Evolutionary conservation across 2,888 invertebrate genomes (phyloP), one percentile per base, ranked within the genome.

Genomic region (Drosophila quinaria): DNA sequence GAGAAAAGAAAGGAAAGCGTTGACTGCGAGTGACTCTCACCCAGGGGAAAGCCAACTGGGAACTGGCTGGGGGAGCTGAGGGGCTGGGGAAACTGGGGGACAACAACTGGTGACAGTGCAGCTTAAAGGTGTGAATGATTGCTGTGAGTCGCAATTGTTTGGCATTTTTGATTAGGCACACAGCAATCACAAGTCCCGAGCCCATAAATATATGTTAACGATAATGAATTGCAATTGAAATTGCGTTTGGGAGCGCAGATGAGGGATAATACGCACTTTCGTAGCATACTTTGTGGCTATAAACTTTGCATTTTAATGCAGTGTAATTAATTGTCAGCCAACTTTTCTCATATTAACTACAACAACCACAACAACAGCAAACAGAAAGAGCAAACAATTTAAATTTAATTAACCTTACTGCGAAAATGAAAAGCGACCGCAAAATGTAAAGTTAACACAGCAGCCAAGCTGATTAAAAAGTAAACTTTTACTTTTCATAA

Each of bases 191-290:
- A 47, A 29, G 41, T 63, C 46, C 69, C 4, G 46, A 70, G 70
- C 49, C 68, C 74, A 87, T 83, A 79, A 83, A 83, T 85, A 83
- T 79, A 87, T 83, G 80, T 76, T 85, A 79, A 87, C 87, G 71
- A 70, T 62, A 81, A 87, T 85, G 87, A 84, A 87, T 87, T 87
- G 79, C 82, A 87, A 81, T 87, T 73, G 74, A 64, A 84, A 83
- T 76, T 85, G 80, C 66, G 68, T 54, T 49, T 54, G 63, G 66
- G 55, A 55, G 22, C 41, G 4, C 25, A 29, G 35, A 22, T n/a
- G 15, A 62, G 42, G 63, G 46, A 69, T 66, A 41, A 54, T 35
- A n/a, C 68, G 47, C 54, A 25, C 25, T 25, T 25, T 25, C 25
- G 25, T 25, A 25, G 5, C 25, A 37, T 8, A 62, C 55, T 56